Conservation (phyloP, 2,797 vertebrate species). For the Falco cherrug region DNA sequence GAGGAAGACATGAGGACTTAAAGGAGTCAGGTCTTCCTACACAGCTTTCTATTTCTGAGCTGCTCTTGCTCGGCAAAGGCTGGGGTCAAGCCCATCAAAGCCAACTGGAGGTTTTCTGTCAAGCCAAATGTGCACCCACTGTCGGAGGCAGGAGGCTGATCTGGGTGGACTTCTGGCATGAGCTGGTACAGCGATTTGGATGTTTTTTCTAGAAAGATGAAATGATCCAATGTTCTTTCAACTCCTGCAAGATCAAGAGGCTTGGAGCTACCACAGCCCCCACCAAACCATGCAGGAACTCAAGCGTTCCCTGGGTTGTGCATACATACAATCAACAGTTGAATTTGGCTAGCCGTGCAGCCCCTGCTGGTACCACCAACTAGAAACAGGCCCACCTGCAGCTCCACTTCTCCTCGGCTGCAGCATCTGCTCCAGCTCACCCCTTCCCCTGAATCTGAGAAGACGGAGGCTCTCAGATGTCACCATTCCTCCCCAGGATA, state of each 20-base stretch:
- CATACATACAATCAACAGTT: not conserved
- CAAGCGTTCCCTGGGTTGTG: rapidly evolving
- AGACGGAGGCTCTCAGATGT: not conserved
- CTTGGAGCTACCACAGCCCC: not conserved
- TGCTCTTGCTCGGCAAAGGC: not conserved
- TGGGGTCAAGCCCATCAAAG: not conserved
- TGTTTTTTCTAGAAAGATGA: not conserved
- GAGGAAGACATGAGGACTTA: not conserved
- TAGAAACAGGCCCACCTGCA: not conserved
- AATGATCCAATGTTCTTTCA: not conserved
- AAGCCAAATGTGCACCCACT: not conserved
- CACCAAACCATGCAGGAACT: not conserved
- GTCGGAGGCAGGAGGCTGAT: not conserved
- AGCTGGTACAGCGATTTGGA: not conserved
- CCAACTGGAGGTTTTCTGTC: not conserved
- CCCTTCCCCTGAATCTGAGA: not conserved
- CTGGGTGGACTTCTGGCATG: not conserved
- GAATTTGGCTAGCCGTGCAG: not conserved
- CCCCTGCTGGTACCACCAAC: not conserved
- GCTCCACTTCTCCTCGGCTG: not conserved
- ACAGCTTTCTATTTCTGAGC: not conserved
- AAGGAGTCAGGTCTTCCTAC: not conserved
- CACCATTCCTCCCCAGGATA: not conserved
- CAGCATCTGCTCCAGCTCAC: not conserved
- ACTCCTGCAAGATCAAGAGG: not conserved